These are phyloP conservation scores for Lysandra coridon DNA, from an alignment of 2,888 invertebrate genomes.

Conservation along the genomic window DNA sequence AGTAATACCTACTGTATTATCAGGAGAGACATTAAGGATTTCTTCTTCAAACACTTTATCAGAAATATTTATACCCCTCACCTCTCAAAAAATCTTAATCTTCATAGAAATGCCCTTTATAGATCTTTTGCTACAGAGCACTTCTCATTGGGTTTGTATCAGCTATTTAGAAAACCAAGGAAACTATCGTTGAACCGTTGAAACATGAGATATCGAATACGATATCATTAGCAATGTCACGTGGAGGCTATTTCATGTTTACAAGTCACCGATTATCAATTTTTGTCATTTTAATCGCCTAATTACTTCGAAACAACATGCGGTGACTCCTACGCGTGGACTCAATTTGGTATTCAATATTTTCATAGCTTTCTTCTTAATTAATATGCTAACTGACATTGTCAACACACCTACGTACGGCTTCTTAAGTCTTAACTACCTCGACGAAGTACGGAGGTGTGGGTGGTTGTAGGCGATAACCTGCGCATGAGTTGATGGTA, in stretches of 20 bases:
- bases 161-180: background rate
- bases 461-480: conserved; percentile 42
- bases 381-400: conserved; percentile 77
- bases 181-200: background rate
- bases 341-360: conserved; percentile 62
- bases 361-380: conserved; percentile 74
- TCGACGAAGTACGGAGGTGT: conserved; percentile 38
- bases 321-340: conserved; percentile 28
- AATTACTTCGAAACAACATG: conserved; percentile 27
- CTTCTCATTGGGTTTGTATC: background rate
- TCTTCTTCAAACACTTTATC: background rate
- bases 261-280: conserved; percentile 11
- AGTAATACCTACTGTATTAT: too few species aligned
- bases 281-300: conserved; percentile 29
- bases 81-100: background rate
- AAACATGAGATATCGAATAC: background rate
- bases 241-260: background rate
- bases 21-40: background rate
- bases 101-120: background rate
- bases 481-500: conserved; percentile 60
- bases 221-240: conserved; percentile 18
- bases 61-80: background rate
- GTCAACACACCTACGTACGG: conserved; percentile 67
- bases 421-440: conserved; percentile 36
- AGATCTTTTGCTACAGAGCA: background rate